Evolutionary conservation across 2,113 vertebrate genomes (phyloP), one percentile per base, ranked within the genome.

Genomic region (Orthonyx spaldingii): DNA sequence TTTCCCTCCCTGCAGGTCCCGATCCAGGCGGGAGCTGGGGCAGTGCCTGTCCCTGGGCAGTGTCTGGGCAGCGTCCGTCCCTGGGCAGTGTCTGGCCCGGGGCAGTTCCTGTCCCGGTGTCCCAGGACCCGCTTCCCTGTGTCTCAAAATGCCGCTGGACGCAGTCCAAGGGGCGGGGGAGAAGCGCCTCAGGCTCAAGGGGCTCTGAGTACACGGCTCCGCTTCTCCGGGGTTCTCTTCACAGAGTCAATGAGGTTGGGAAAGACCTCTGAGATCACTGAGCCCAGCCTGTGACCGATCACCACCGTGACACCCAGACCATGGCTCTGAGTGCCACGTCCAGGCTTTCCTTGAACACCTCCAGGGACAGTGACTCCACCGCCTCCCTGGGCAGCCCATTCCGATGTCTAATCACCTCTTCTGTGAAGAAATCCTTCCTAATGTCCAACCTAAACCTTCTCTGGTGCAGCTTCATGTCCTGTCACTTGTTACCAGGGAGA

Each of bases 281-380:
- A 33, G 35, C 50, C 27, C 50, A 13, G 2, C 27, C 52, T 2
- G 0, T n/a, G 60, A 9, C 27, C 1, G 2, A 56, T 1, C 35
- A 30, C 6, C 11, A 7, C 35, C 3, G 17, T 56, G 49, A 35
- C 35, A 64, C 1, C 55, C 64, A 15, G 37, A n/a, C 8, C 39
- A 10, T 8, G 28, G n/a, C 64, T 8, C 64, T 24, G 8, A 30
- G 47, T 23, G n/a, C 28, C 37, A 11, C 6, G 1, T 63, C 50
- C 57, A 9, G 50, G 1, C 32, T 11, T 32, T 19, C 26, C 44
- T 2, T 6, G 6, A 10, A 20, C 27, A 28, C 8, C 15, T 44
- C 27, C 60, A 42, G 68, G 32, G 12, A 7, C 7, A 7, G 59
- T 33, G n/a, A 21, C 47, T 30, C 28, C 49, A 21, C 28, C 56